Conservation (phyloP, 2,888 invertebrate species). For the Sinhomidia bicolor region DNA sequence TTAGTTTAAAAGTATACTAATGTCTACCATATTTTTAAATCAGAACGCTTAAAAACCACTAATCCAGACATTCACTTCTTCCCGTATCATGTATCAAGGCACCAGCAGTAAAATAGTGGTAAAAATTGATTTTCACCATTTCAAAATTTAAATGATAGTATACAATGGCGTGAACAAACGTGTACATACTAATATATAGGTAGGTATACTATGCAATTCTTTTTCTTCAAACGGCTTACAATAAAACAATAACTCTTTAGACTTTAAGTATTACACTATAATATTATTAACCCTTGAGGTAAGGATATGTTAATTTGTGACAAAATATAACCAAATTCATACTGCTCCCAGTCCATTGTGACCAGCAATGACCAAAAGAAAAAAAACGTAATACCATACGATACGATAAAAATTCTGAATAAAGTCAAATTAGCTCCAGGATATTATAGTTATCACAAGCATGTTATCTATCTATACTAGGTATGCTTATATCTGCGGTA, state of each 20-base stretch:
- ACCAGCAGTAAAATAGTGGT: background rate
- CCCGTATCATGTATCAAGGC: background rate
- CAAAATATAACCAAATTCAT: conserved; percentile 26
- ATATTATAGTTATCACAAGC: conserved; percentile 43
- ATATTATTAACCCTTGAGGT: background rate
- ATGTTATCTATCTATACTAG: conserved; percentile 10
- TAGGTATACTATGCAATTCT: background rate
- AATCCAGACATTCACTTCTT: background rate
- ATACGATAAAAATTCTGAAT: conserved; percentile 28
- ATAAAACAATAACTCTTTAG: background rate
- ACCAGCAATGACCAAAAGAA: conserved; percentile 45
- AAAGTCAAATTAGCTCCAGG: conserved; percentile 28
- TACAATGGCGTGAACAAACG: background rate
- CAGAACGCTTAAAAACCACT: background rate
- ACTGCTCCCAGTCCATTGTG: conserved; percentile 24
- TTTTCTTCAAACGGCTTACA: background rate
- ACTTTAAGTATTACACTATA: background rate
- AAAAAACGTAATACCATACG: background rate
- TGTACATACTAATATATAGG: too few species aligned
- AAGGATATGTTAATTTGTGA: conserved; percentile 40
- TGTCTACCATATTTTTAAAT: background rate
- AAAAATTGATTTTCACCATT: background rate
- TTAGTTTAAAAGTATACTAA: background rate
- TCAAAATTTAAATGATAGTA: too few species aligned
- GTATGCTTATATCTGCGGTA: background rate